Base-by-base conservation (phyloP, 2,888 invertebrate genomes). In the Ypsolopha sequella region DNA sequence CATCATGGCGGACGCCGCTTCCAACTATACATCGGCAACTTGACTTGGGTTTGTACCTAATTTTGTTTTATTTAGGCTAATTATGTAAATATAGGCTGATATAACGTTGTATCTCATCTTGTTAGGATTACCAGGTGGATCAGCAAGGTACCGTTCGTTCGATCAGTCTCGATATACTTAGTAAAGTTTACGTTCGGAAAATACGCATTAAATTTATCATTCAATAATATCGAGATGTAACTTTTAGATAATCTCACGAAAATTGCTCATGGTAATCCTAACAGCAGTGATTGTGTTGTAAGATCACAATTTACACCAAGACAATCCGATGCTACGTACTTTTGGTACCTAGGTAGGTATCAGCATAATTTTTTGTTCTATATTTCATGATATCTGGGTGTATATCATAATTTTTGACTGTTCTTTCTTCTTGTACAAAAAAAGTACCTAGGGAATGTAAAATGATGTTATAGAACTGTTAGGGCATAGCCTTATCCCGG, bases 1-100 rank as follows among this genome's bases (percentile, higher is more conserved):
- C 85, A 92, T 77, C 92, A 93, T 62, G 92, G 92, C 80, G 89
- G 90, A 59, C 90, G 96, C 68, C 91, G 95, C 69, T 94, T 94
- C 77, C 96, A 97, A 77, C 90, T 98, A 46, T 99, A 99, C 86
- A 93, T 99, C 70, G 99, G 99, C 68, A 99, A 99, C 87, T 91
- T 99, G 61, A 98, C 98, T 65, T 99, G 99, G 98, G 97, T 96
- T 90, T 87, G 91, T 82, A 85, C 79, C 64, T 68, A 65, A 80
- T 74, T 81, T 77, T 81, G 61, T 63, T 62, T 80, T 65, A 69
- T 24, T 64, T 78, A 75, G 70, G 65, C 65, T 56, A 54, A 61
- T 75, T 68, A 70, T 84, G 80, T 78, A 81, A 70, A 80, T 82
- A 73, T 41, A 76, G 70, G 65, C 63, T 55, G 51, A 57, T 63